Conservation (phyloP, 2,797 vertebrate species). For the Cryptoprocta ferox region DNA sequence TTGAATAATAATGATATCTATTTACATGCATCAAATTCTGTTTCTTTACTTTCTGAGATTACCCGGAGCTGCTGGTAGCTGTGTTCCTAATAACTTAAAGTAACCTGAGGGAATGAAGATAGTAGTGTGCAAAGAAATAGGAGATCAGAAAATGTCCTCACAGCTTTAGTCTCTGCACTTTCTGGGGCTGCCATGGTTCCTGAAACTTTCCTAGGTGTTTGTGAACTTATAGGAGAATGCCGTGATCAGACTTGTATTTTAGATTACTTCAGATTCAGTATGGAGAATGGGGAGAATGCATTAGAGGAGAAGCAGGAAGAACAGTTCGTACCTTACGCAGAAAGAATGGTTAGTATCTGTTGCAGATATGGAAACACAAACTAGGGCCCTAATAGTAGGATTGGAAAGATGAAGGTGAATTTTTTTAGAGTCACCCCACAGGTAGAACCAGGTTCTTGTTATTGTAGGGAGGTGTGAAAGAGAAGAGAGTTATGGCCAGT, state of each 20-base stretch:
- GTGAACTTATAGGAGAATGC: background rate
- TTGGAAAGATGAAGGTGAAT: background rate
- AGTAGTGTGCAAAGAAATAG: background rate
- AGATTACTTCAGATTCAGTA: background rate
- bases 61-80: background rate
- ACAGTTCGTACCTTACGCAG: background rate
- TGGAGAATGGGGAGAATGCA: background rate
- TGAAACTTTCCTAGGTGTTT: background rate
- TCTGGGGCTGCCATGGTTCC: background rate
- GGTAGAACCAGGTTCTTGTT: background rate
- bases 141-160: background rate
- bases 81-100: conserved; percentile 2
- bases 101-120: background rate
- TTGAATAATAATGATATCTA: conserved; percentile 25
- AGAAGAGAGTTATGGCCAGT: background rate
- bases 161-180: conserved; percentile 18
- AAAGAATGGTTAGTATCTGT: background rate
- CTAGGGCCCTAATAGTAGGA: background rate
- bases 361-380: background rate
- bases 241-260: background rate
- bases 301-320: conserved; percentile 22
- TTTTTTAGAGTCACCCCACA: background rate
- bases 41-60: conserved; percentile 38
- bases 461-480: background rate
- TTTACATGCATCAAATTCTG: background rate